Conservation (phyloP, 2,888 invertebrate genomes). For the Sarcophaga caerulescens region DNA sequence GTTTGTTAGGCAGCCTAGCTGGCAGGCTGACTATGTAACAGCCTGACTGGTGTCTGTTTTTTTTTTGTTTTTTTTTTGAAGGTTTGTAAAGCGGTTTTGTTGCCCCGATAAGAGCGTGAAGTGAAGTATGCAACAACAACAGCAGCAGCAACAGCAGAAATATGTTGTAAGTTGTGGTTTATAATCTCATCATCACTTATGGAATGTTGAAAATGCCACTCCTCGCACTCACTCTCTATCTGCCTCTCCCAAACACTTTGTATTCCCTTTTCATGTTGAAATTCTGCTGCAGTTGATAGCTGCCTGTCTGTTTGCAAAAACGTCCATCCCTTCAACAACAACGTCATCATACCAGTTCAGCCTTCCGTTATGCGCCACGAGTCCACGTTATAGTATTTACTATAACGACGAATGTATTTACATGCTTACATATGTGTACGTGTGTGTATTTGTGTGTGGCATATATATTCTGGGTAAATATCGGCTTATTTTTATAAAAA, state of each 20-base stretch:
- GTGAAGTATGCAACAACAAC: background rate
- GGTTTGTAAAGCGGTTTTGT: background rate
- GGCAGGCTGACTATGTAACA: background rate
- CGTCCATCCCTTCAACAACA: background rate
- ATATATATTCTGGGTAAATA: slow-evolving; percentile 34
- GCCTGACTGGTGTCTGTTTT: background rate
- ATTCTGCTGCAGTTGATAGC: background rate
- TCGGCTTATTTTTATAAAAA: slow-evolving; percentile 22
- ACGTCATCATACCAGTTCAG: background rate
- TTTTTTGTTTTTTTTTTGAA: background rate
- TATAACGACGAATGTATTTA: background rate
- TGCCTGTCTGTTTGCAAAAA: slow-evolving; percentile 14
- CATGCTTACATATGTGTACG: background rate
- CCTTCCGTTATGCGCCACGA: background rate
- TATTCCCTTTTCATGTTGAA: background rate
- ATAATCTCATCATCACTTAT: slow-evolving; percentile 62
- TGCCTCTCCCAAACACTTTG: background rate
- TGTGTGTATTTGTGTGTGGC: background rate
- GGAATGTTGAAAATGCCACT: slow-evolving; percentile 45
- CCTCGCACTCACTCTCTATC: background rate
- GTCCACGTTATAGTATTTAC: background rate
- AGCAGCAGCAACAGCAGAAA: background rate
- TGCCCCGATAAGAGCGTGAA: background rate
- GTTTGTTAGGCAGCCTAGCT: background rate
- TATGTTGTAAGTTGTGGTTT: slow-evolving; percentile 50